Percentiles rank a stretch among this genome's conserved stretches.
phyloP scores from a whole-genome alignment of 2,888 invertebrate species.

The Leucophora obtusa region DNA sequence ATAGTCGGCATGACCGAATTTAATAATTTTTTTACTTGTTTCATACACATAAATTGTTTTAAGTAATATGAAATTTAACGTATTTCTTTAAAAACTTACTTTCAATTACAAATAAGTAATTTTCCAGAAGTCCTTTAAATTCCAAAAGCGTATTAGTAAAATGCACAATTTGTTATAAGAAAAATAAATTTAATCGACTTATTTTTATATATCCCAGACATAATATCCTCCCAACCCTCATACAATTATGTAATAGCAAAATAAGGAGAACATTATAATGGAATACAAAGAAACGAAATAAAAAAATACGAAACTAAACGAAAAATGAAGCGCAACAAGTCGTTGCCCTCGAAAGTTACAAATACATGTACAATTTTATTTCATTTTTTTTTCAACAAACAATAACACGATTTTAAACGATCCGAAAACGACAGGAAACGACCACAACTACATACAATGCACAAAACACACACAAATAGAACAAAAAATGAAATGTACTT shows the following conservation, averaged over 20 bases:
- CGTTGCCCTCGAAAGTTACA: slow-evolving; percentile 67
- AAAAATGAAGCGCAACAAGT: slow-evolving; percentile 67
- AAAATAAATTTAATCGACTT: slow-evolving; percentile 2
- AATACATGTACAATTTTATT: slow-evolving; percentile 34
- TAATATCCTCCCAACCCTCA: slow-evolving; percentile 6
- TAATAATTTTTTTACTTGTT: too few species aligned
- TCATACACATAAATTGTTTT: too few species aligned
- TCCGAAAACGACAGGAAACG: slow-evolving; percentile 65
- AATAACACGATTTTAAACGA: slow-evolving; percentile 57
- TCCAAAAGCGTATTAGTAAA: too few species aligned
- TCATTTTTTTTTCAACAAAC: slow-evolving; percentile 39
- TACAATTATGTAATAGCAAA: slow-evolving; percentile 12
- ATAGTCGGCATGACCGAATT: too few species aligned
- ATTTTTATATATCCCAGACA: slow-evolving; percentile 18
- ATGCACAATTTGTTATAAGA: neutral
- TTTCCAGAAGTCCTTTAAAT: too few species aligned
- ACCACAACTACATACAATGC: slow-evolving; percentile 58
- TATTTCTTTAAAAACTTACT: too few species aligned
- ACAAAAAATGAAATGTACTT: neutral
- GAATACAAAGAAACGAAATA: neutral
- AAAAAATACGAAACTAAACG: slow-evolving; percentile 20
- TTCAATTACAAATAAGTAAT: too few species aligned
- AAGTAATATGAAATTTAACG: too few species aligned
- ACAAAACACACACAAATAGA: neutral
- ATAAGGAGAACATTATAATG: neutral